Conservation (phyloP, 2,888 invertebrate species). For the Limnephilus marmoratus region DNA sequence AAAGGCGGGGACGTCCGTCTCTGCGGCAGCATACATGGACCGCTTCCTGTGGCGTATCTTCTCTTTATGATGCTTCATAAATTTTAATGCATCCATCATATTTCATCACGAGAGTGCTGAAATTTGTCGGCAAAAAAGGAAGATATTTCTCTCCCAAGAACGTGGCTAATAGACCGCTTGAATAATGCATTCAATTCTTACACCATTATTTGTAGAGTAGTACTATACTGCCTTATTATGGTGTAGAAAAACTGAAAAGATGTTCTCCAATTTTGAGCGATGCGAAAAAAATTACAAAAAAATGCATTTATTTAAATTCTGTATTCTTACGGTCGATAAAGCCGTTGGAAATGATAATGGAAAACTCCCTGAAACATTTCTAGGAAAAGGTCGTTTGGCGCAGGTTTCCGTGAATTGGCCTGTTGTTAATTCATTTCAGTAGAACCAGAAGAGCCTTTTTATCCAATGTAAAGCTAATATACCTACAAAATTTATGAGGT, state of each 20-base stretch:
- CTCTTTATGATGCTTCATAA: constrained; percentile 54
- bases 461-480: constrained; percentile 42
- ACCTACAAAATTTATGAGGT: background rate
- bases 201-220: background rate
- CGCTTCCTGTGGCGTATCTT: constrained; percentile 59
- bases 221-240: background rate
- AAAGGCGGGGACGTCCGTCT: constrained; percentile 36
- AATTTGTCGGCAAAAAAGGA: constrained; percentile 23
- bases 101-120: constrained; percentile 7
- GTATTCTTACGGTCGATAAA: constrained; percentile 53
- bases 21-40: constrained; percentile 32
- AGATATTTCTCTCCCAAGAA: background rate
- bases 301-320: background rate
- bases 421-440: constrained; percentile 56
- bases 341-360: constrained; percentile 8
- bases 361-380: constrained; percentile 27
- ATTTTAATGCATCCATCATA: constrained; percentile 61
- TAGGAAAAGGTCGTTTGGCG: background rate
- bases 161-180: background rate
- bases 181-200: constrained; percentile 6
- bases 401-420: background rate
- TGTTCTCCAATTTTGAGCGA: background rate
- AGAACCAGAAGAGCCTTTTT: background rate
- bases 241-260: background rate
- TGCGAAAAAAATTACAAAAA: background rate